Evolutionary conservation across 2,797 vertebrate genomes (phyloP).

Genomic region (Paedocypris micromegethes): DNA sequence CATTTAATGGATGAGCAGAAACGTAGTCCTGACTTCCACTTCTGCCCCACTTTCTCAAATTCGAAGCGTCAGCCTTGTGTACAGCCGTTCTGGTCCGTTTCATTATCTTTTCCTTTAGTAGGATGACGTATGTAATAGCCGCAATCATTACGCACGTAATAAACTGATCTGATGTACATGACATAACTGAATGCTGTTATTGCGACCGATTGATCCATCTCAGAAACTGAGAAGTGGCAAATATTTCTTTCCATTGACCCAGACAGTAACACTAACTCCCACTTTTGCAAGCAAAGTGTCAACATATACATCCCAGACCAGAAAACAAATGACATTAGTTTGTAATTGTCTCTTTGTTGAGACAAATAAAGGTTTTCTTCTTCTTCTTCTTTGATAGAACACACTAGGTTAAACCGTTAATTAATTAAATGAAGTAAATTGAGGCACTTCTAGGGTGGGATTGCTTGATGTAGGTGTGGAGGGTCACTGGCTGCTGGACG

Average conservation of each 20-base stretch:
- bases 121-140: neutral
- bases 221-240: too few species aligned
- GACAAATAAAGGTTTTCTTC: too few species aligned
- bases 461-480: neutral
- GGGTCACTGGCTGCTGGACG: constrained; percentile 14
- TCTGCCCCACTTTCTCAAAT: constrained; percentile 29
- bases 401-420: too few species aligned
- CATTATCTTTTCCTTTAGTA: neutral
- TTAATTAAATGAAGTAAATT: too few species aligned
- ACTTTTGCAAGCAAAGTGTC: too few species aligned
- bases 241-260: too few species aligned
- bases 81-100: neutral
- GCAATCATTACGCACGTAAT: constrained; percentile 10
- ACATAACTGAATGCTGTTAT: constrained; percentile 20
- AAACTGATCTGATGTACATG: constrained; percentile 1
- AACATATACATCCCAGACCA: too few species aligned
- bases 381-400: too few species aligned
- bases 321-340: too few species aligned
- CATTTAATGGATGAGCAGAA: constrained; percentile 31
- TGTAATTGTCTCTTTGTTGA: too few species aligned
- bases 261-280: too few species aligned
- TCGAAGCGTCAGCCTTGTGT: constrained; percentile 1
- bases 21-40: constrained; percentile 14
- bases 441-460: too few species aligned
- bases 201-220: neutral